phyloP scores from a whole-genome alignment of 2,113 vertebrate genomes.

The Ardeotis arabs region DNA sequence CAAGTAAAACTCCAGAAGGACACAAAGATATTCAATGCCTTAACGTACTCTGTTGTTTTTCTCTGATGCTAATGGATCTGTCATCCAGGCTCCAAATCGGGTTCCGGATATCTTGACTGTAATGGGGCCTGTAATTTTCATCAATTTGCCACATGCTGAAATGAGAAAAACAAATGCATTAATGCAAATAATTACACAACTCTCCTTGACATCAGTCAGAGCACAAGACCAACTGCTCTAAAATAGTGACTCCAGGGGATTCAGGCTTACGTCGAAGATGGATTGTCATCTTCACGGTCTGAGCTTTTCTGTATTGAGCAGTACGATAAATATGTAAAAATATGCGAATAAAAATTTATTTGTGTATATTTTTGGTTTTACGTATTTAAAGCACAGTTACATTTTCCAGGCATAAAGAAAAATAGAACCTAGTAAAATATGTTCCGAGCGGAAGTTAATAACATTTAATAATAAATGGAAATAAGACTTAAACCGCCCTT shows the following conservation, averaged over 20 bases:
- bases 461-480: not conserved
- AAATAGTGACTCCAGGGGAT: not conserved
- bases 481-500: not conserved
- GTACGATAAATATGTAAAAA: not conserved
- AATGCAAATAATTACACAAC: not conserved
- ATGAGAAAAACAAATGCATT: slow-evolving; percentile 62
- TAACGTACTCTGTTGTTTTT: slow-evolving; percentile 93
- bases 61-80: slow-evolving; percentile 89
- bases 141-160: slow-evolving; percentile 97
- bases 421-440: not conserved
- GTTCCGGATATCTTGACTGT: slow-evolving; percentile 98
- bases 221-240: not conserved
- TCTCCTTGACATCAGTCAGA: not conserved
- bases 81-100: slow-evolving; percentile 98
- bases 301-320: not conserved
- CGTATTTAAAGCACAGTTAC: not conserved
- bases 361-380: not conserved
- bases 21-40: not conserved
- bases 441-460: not conserved
- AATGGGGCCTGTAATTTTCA: slow-evolving; percentile 96
- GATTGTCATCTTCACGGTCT: not conserved
- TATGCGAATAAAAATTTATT: not conserved
- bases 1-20: slow-evolving; percentile 19
- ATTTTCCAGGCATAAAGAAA: not conserved
- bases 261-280: not conserved